A percentile compares a stretch with the other conserved stretches of the same genome.
Conservation (phyloP, 2,113 vertebrate genomes). For the Catharus bicknelli region DNA sequence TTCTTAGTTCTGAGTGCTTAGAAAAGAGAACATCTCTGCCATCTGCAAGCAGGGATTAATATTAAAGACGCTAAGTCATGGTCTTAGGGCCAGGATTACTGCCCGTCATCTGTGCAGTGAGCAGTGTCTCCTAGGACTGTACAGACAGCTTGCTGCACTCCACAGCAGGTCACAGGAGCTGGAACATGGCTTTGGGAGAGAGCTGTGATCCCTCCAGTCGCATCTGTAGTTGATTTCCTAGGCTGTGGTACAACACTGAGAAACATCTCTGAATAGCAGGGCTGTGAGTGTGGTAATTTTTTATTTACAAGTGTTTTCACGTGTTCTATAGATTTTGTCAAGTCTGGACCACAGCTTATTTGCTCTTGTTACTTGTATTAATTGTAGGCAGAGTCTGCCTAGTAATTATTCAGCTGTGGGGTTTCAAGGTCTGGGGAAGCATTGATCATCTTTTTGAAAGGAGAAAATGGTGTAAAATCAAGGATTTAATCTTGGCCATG, state of each 20-base stretch:
- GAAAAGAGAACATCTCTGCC: neutral
- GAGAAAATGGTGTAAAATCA: neutral
- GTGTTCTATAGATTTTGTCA: neutral
- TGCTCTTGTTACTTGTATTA: neutral
- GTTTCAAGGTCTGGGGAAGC: neutral
- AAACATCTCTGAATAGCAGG: neutral
- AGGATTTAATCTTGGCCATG: accelerated
- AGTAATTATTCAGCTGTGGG: neutral
- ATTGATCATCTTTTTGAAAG: neutral
- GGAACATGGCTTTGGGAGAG: neutral
- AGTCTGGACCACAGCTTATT: neutral
- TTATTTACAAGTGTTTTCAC: neutral
- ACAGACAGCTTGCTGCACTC: neutral
- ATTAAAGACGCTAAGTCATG: neutral
- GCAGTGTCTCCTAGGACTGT: neutral
- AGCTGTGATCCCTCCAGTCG: accelerated
- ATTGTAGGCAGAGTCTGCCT: neutral
- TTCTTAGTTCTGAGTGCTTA: neutral
- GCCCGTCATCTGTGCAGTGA: neutral
- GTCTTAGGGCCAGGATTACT: conserved; percentile 18
- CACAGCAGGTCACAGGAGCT: neutral
- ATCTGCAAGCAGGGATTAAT: neutral
- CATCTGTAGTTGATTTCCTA: neutral
- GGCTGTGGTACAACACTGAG: neutral
- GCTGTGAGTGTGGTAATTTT: neutral